phyloP scores from a whole-genome alignment of 64 coral and sea anemone genomes.

The Stylophora pistillata region DNA sequence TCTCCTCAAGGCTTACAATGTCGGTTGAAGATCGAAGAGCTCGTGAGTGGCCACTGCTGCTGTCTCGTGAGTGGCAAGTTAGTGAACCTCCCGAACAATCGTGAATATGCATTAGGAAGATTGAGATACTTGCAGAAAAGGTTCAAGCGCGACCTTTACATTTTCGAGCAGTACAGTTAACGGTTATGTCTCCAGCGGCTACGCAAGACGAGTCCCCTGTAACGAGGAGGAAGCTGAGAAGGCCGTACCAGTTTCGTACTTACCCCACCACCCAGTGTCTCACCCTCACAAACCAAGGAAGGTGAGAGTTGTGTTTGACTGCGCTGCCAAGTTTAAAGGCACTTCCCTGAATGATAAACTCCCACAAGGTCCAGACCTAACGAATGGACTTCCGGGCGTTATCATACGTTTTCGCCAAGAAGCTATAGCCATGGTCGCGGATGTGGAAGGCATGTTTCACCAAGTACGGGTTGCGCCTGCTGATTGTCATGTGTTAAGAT shows the following conservation, averaged over 20 bases:
- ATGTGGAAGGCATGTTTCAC: constrained; percentile 16
- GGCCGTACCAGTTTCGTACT: background rate
- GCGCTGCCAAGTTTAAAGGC: background rate
- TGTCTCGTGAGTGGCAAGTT: background rate
- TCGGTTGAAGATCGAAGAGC: constrained; percentile 9
- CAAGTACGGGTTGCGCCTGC: constrained; percentile 6
- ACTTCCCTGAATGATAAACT: background rate
- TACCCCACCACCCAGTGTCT: background rate
- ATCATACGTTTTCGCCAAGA: background rate
- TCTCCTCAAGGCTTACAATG: background rate
- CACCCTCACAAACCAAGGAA: background rate
- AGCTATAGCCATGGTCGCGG: background rate
- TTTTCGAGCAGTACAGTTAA: background rate
- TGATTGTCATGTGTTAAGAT: constrained; percentile 4
- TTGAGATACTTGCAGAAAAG: background rate
- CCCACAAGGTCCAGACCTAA: background rate
- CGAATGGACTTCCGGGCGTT: background rate
- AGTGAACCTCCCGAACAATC: background rate
- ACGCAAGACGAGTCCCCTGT: background rate
- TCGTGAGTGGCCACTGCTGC: too few relatives aligned
- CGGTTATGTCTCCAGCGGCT: background rate
- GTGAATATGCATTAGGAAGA: background rate
- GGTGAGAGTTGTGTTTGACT: background rate
- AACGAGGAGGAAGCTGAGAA: background rate
- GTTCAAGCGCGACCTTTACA: background rate